A percentile compares a stretch with the other conserved stretches of the same genome.
These are phyloP conservation scores for Eriocheir sinensis DNA, from an alignment of 1,140 invertebrate genomes.

Conservation along the genomic window DNA sequence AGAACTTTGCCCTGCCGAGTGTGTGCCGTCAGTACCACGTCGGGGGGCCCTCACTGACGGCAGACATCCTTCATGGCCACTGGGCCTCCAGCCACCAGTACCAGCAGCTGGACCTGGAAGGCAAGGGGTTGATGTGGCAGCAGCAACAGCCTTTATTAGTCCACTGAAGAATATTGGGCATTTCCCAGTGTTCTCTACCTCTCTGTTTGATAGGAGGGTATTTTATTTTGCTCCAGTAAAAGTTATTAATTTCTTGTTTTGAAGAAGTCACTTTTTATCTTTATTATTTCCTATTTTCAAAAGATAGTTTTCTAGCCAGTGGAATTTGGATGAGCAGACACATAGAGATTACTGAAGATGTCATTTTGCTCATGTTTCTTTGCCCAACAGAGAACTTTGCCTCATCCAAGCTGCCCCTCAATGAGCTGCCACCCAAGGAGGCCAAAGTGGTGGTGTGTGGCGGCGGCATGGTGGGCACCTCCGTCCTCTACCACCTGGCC, in stretches of 20 bases:
- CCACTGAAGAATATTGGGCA: no score
- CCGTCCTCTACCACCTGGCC: constrained; percentile 96
- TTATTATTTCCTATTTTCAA: neutral
- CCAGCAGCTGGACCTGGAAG: constrained; percentile 48
- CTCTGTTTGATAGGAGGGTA: no score
- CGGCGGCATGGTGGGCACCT: constrained; percentile 95
- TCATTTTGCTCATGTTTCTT: neutral
- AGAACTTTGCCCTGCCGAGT: neutral
- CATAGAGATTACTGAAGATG: constrained; percentile 6
- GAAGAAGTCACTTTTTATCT: neutral
- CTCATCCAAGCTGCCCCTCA: constrained; percentile 54
- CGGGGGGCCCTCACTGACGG: neutral
- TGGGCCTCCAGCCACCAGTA: constrained; percentile 61
- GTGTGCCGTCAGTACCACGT: constrained; percentile 37
- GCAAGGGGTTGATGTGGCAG: no score
- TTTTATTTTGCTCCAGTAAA: neutral
- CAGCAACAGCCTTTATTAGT: no score
- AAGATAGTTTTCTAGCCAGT: neutral
- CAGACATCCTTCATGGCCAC: constrained; percentile 57
- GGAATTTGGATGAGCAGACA: neutral
- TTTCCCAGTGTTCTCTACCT: no score
- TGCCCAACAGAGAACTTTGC: constrained; percentile 2
- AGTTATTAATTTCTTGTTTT: neutral
- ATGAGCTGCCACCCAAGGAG: constrained; percentile 80
- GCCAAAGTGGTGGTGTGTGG: constrained; percentile 91